Evolutionary conservation across 35 echinoderm and acorn worm species (phyloP), one percentile per base, ranked within the genome.

Genomic region (Chiridota heheva): DNA sequence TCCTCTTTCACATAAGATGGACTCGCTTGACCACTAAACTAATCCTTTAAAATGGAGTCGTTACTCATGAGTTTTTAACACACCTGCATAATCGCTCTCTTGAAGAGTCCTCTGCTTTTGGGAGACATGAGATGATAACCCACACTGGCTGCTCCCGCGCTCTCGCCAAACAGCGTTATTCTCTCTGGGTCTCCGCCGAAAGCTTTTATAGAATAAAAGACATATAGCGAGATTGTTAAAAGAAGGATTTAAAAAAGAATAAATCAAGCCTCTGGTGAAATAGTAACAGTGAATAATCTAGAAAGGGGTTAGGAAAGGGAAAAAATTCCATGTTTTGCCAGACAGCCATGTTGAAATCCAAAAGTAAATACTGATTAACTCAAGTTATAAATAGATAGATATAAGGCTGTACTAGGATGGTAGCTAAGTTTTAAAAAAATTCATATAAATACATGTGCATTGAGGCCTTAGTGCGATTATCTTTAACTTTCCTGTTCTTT

Each of bases 21-120:
- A n/a, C n/a, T n/a, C n/a, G n/a, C n/a, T n/a, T n/a, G n/a, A n/a
- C n/a, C n/a, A n/a, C n/a, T n/a, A n/a, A n/a, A n/a, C n/a, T n/a
- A n/a, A n/a, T n/a, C n/a, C n/a, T n/a, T n/a, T n/a, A n/a, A n/a
- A n/a, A n/a, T n/a, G n/a, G n/a, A n/a, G n/a, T n/a, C n/a, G n/a
- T n/a, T n/a, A n/a, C n/a, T n/a, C n/a, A n/a, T n/a, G n/a, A n/a
- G n/a, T n/a, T n/a, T n/a, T n/a, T n/a, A n/a, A 82, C 10, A 24
- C 65, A 94, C 91, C 85, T 94, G 78, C 40, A 94, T 40, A 39
- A 88, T 94, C 29, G 46, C 91, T 63, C 80, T 66, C 60, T 83
- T 45, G 48, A 83, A 94, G 35, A 84, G 72, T 44, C 68, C 70
- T 42, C 58, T 33, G 28, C 85, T 89, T 29, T 64, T 40, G 4